Conservation (phyloP, 2,113 vertebrate species). For the Actinemys pallida region DNA sequence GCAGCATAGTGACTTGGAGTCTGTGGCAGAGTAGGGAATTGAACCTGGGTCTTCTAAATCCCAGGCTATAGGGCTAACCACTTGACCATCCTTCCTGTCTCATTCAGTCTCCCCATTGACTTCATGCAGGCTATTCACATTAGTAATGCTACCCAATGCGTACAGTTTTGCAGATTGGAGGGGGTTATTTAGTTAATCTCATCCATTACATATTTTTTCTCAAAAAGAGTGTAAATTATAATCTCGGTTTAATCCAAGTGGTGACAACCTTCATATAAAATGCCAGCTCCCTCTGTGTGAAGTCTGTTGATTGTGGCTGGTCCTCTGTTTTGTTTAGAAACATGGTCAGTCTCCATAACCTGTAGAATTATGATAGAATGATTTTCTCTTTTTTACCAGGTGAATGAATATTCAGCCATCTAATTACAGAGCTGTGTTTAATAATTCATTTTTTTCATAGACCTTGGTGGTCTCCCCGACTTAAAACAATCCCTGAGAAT, state of each 20-base stretch:
- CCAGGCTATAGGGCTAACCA: neutral
- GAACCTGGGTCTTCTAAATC: constrained; percentile 8
- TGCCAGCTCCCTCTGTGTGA: neutral
- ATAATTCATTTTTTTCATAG: constrained; percentile 40
- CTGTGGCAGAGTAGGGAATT: constrained; percentile 29
- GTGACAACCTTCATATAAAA: constrained; percentile 46
- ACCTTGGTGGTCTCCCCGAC: neutral
- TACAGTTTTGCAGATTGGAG: neutral
- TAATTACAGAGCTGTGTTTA: constrained; percentile 58
- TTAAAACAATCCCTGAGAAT: constrained; percentile 2
- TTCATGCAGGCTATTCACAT: neutral
- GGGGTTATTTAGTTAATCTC: constrained; percentile 43
- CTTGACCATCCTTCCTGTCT: neutral
- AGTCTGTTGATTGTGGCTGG: constrained; percentile 7
- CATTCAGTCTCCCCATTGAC: neutral
- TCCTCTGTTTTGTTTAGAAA: constrained; percentile 35
- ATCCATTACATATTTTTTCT: neutral
- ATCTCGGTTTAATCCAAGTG: constrained; percentile 43
- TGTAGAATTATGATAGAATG: constrained; percentile 6
- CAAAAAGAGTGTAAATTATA: constrained; percentile 12
- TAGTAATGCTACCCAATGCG: neutral
- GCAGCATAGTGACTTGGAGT: constrained; percentile 31
- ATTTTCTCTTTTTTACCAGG: constrained; percentile 7
- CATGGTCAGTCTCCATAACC: neutral
- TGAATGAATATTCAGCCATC: constrained; percentile 6